Base-by-base conservation (phyloP, 1,140 invertebrate genomes). In the Nasonia vitripennis region DNA sequence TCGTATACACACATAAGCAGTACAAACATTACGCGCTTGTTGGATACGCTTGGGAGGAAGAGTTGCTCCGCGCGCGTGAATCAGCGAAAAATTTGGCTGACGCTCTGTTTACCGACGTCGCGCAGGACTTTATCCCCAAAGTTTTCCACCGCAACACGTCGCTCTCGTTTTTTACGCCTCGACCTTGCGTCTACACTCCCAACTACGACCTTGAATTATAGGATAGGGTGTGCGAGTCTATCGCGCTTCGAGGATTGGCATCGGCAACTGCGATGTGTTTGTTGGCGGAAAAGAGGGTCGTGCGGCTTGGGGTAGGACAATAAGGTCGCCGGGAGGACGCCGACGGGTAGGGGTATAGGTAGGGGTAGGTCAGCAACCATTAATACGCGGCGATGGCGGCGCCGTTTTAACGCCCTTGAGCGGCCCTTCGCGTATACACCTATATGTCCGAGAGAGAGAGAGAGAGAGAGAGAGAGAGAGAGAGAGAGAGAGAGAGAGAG, bases 301-400 rank as follows among this genome's bases (percentile, higher is more conserved):
- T n/a, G 27, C 27, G 55, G 5, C 14, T 62, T 62, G 55, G 55
- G 55, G 55, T n/a, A 62, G 55, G 80, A 77, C 77, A 82, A 84
- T 79, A 91, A 91, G 91, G 90, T 91, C 88, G 89, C 87, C 41
- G 86, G 87, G 87, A 91, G 89, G 90, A 89, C 90, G 77, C 71
- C 86, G 86, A 77, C 17, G 89, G 41, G n/a, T n/a, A n/a, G n/a
- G 41, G 11, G 89, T 27, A 27, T 27, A 27, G 27, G 27, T 91
- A 91, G 90, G 90, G 87, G 88, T 92, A 92, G 91, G 92, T 92
- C 92, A 92, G 92, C 92, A 90, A 83, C 90, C 89, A 91, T 89
- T 89, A 62, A 62, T 55, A 55, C 17, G 55, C 55, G 7, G 20
- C 51, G 51, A 55, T 17, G 55, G 55, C 55, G 17, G 17, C 55